A percentile compares a stretch with the other conserved stretches of the same genome.
These are phyloP conservation scores for Ormyrus thymus DNA, from an alignment of 2,888 invertebrate genomes.

Conservation along the genomic window DNA sequence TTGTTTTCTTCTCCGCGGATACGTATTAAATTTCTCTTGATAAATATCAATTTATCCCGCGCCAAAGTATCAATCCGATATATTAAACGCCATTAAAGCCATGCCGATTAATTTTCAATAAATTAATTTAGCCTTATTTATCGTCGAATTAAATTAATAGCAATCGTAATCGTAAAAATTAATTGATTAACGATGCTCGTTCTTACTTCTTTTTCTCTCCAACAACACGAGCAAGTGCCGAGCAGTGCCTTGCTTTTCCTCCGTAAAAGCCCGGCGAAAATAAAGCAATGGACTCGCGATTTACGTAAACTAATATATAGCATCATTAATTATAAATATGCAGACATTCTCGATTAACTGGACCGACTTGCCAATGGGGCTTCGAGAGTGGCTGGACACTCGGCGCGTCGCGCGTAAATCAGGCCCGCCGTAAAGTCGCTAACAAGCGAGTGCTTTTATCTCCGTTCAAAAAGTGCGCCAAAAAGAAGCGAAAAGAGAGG, in stretches of 20 bases:
- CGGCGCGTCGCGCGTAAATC: slow-evolving; percentile 43
- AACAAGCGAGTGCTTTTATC: slow-evolving; percentile 51
- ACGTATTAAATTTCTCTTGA: no score
- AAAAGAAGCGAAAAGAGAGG: slow-evolving; percentile 1
- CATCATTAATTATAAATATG: slow-evolving; percentile 43
- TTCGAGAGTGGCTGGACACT: neutral
- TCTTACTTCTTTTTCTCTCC: neutral
- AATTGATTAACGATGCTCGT: neutral
- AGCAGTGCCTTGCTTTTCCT: neutral
- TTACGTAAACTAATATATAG: slow-evolving; percentile 18
- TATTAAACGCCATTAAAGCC: neutral
- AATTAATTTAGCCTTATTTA: neutral
- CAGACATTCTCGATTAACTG: slow-evolving; percentile 48
- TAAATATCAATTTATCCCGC: neutral
- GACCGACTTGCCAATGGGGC: neutral
- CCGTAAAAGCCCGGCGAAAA: neutral
- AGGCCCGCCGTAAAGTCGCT: slow-evolving; percentile 45
- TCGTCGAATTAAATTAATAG: neutral
- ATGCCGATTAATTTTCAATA: neutral
- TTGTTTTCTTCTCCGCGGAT: no score
- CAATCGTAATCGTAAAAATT: neutral
- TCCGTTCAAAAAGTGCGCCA: slow-evolving; percentile 15
- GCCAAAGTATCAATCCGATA: neutral
- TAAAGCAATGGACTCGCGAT: neutral
- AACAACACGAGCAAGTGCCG: neutral